Conservation (phyloP, 1,140 invertebrate species). For the Andrena cerasifolii region DNA sequence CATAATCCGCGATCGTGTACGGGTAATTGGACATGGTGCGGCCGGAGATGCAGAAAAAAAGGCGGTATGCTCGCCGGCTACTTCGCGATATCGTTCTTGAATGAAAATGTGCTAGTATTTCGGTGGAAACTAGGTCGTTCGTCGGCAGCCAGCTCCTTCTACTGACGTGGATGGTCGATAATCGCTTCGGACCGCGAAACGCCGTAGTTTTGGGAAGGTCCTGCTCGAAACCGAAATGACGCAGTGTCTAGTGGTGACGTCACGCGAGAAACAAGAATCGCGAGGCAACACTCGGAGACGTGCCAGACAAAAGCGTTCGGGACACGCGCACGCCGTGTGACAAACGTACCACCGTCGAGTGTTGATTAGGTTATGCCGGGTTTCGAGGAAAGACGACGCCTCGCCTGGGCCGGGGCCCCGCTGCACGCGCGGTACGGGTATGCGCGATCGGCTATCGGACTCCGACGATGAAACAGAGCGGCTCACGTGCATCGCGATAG, state of each 20-base stretch:
- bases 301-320: not conserved
- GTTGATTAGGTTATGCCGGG: slow-evolving; percentile 2
- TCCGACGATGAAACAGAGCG: not conserved
- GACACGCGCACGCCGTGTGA: not conserved
- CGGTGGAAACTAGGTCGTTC: slow-evolving; percentile 29
- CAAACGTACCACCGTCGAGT: not conserved
- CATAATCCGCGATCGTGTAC: slow-evolving; percentile 17
- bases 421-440: not conserved
- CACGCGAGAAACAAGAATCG: not conserved
- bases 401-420: slow-evolving; percentile 1
- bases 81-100: slow-evolving; percentile 17
- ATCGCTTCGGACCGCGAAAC: not conserved
- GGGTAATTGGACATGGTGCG: not conserved
- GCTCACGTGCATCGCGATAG: not conserved
- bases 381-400: not conserved
- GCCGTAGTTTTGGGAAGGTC: not conserved
- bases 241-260: not conserved
- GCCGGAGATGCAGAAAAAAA: not conserved
- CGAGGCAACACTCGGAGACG: not conserved
- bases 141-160: not conserved
- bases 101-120: slow-evolving; percentile 35
- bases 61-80: not conserved
- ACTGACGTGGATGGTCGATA: slow-evolving; percentile 13
- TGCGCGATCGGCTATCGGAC: not conserved
- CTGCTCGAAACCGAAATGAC: not conserved